Percentiles rank a stretch among this genome's conserved stretches.
Conservation (phyloP, 2,888 invertebrate species). For the Netelia fuscicornis region DNA sequence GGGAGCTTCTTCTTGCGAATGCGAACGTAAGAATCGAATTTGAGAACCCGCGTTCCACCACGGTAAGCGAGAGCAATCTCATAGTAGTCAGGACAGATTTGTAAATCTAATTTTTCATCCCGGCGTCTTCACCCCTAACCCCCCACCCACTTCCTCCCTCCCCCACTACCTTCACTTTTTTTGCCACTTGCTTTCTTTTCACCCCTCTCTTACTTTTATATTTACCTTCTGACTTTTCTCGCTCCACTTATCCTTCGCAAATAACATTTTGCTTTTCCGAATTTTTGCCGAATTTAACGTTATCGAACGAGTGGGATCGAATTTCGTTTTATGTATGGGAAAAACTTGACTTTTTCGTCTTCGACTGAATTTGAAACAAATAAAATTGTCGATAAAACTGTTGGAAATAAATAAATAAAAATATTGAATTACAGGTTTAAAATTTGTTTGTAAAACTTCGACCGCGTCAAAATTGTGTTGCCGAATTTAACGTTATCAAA, state of each 20-base stretch:
- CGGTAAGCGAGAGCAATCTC: slow-evolving; percentile 72
- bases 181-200: slow-evolving; percentile 45
- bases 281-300: neutral
- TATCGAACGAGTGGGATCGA: neutral
- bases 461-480: neutral
- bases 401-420: too few species aligned
- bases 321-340: neutral
- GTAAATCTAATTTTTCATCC: slow-evolving; percentile 83
- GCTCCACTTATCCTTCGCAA: neutral
- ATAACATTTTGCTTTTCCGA: neutral
- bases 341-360: too few species aligned
- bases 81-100: slow-evolving; percentile 82
- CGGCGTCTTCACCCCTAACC: slow-evolving; percentile 68
- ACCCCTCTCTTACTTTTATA: slow-evolving; percentile 11
- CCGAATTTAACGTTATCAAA: neutral
- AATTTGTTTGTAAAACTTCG: too few species aligned
- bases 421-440: too few species aligned
- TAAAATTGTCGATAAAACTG: too few species aligned
- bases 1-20: neutral
- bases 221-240: neutral
- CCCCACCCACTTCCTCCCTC: slow-evolving; percentile 45
- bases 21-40: slow-evolving; percentile 35
- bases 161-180: slow-evolving; percentile 35
- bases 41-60: slow-evolving; percentile 66
- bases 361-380: too few species aligned